Base-by-base conservation (phyloP, 2,797 vertebrate species). In the Sarcophilus harrisii region DNA sequence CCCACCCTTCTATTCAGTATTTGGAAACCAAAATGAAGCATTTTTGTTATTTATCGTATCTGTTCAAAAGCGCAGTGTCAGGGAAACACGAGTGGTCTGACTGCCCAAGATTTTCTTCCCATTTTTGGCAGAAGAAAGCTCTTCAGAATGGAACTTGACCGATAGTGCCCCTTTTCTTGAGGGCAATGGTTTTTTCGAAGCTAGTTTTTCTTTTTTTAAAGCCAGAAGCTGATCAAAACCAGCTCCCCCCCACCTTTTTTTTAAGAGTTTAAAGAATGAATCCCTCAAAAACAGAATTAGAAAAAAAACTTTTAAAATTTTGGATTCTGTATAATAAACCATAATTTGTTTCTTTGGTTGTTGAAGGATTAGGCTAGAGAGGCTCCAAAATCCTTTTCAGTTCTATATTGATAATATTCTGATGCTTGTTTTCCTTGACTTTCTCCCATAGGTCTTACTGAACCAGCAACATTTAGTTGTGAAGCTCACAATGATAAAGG, bases 401-500 rank as follows among this genome's bases (percentile, higher is more conserved):
- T 87, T 90, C 29, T 57, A 21, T 1, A 13, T 18, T 57, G 90
- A 30, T 57, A 90, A 55, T 32, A 38, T 38, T 87, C 21, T 87
- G 38, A 45, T 81, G 73, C 73, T 45, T 3, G 9, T 49, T 58
- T 92, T 96, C 93, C 93, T 0, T 0, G 13, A 2, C 87, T 38
- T 92, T 81, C n/a, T 0, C 0, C 30, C 90, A 55, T 98, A 99
- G 99, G 99, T 98, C 98, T 99, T 95, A 97, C 98, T 0, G 98
- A 99, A 96, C 94, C 97, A 0, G 99, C 99, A 0, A 98, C 98
- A 96, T 99, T 99, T 98, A 99, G 99, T 96, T 99, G 99, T 27
- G 99, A 99, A 97, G 99, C 99, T 62, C 98, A 99, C 98, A 99
- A 99, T 94, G 89, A 81, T 0, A 99, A 99, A 97, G 99, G 99